Evolutionary conservation across 2,797 vertebrate genomes (phyloP).

Genomic region (Clarias platycephalus): DNA sequence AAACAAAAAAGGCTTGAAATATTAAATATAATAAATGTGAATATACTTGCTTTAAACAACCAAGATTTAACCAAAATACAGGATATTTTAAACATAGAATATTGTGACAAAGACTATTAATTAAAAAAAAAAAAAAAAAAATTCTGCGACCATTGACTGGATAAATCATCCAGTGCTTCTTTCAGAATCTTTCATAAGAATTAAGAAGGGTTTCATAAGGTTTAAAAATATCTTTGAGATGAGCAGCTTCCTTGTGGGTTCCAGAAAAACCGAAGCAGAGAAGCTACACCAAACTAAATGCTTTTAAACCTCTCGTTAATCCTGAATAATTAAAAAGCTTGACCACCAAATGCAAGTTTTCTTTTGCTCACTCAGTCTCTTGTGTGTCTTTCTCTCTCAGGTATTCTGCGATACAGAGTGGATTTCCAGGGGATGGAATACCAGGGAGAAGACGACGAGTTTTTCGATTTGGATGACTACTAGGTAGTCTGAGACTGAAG

Average conservation of each 20-base stretch:
- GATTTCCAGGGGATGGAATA: conserved; percentile 99
- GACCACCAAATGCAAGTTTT: not conserved
- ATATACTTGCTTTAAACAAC: too few species aligned
- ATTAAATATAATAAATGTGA: too few species aligned
- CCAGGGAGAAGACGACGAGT: conserved; percentile 97
- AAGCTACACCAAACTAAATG: not conserved
- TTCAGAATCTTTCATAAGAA: not conserved
- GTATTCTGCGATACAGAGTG: conserved; percentile 99
- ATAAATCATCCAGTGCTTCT: not conserved
- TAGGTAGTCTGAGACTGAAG: conserved; percentile 93
- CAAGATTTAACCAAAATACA: too few species aligned
- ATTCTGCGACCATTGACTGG: not conserved
- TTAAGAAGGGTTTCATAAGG: not conserved
- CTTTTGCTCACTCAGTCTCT: not conserved
- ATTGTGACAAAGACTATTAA: too few species aligned
- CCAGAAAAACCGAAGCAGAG: not conserved
- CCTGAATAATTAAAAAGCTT: conserved; percentile 16
- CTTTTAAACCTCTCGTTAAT: not conserved
- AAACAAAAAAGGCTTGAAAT: too few species aligned
- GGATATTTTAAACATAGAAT: too few species aligned
- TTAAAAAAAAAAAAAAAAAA: too few species aligned
- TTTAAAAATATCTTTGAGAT: not conserved
- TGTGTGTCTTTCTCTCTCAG: conserved; percentile 68
- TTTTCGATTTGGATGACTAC: conserved; percentile 99
- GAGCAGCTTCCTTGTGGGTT: not conserved